These are phyloP conservation scores for Phaonia tiefii DNA, from an alignment of 2,888 invertebrate species.

Conservation along the genomic window DNA sequence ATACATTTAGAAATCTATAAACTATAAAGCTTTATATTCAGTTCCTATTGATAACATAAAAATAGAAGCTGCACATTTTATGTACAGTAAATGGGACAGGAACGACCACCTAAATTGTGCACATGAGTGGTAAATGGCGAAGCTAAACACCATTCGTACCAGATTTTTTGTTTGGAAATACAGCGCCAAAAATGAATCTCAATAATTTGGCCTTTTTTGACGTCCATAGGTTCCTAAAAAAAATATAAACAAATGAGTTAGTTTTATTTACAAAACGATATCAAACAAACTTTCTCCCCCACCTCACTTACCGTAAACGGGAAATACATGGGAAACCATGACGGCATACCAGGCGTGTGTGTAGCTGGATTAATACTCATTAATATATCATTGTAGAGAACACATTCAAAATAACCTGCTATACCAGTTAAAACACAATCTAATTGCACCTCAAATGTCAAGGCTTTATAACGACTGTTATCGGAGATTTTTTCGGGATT, in stretches of 20 bases:
- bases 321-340: constrained; percentile 98
- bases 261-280: too few species aligned
- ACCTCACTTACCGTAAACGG: constrained; percentile 88
- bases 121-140: constrained; percentile 73
- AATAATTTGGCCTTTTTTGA: constrained; percentile 87
- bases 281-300: too few species aligned
- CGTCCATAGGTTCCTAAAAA: constrained; percentile 80
- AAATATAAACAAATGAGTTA: constrained; percentile 24
- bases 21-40: constrained; percentile 61
- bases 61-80: constrained; percentile 51
- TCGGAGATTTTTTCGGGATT: constrained; percentile 85
- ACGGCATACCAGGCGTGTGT: constrained; percentile 95
- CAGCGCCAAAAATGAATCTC: constrained; percentile 94
- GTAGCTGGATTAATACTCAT: constrained; percentile 95
- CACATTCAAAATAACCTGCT: constrained; percentile 96
- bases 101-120: constrained; percentile 77
- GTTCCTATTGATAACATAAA: neutral
- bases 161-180: constrained; percentile 89
- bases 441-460: constrained; percentile 86
- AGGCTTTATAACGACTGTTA: constrained; percentile 87
- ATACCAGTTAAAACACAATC: constrained; percentile 95
- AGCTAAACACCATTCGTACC: constrained; percentile 95
- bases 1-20: too few species aligned
- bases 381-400: constrained; percentile 90
- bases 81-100: constrained; percentile 73